These are phyloP conservation scores for Cephus rjabovi DNA, from an alignment of 2,888 invertebrate genomes.

Conservation along the genomic window DNA sequence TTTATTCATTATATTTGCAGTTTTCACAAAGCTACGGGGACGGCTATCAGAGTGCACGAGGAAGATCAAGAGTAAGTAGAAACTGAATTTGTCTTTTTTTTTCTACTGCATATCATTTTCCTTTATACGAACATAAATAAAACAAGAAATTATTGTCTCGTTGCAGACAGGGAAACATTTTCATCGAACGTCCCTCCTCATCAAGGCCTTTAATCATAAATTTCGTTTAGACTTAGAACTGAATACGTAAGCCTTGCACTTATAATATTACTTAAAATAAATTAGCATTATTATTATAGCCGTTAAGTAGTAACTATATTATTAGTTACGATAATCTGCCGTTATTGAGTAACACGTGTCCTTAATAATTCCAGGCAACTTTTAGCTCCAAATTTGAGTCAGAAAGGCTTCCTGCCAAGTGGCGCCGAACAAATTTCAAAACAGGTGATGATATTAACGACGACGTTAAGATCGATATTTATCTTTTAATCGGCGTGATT, in stretches of 20 bases:
- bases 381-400: constrained; percentile 91
- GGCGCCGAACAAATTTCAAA: constrained; percentile 86
- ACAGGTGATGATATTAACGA: constrained; percentile 68
- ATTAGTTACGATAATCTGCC: neutral
- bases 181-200: constrained; percentile 93
- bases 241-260: constrained; percentile 82
- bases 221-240: constrained; percentile 96
- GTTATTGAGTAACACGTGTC: neutral
- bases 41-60: constrained; percentile 67
- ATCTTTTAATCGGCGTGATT: neutral
- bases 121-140: neutral
- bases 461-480: neutral
- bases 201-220: constrained; percentile 97
- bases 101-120: constrained; percentile 31
- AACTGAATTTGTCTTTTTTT: constrained; percentile 21
- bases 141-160: constrained; percentile 57
- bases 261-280: neutral
- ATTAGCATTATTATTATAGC: neutral
- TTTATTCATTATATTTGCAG: constrained; percentile 34
- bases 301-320: neutral
- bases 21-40: constrained; percentile 66
- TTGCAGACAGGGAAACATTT: constrained; percentile 93
- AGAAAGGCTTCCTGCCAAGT: constrained; percentile 88
- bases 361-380: constrained; percentile 81
- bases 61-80: constrained; percentile 71